These are phyloP conservation scores for Ctenopoma kingsleyae DNA, from an alignment of 2,797 vertebrate genomes.

Conservation along the genomic window DNA sequence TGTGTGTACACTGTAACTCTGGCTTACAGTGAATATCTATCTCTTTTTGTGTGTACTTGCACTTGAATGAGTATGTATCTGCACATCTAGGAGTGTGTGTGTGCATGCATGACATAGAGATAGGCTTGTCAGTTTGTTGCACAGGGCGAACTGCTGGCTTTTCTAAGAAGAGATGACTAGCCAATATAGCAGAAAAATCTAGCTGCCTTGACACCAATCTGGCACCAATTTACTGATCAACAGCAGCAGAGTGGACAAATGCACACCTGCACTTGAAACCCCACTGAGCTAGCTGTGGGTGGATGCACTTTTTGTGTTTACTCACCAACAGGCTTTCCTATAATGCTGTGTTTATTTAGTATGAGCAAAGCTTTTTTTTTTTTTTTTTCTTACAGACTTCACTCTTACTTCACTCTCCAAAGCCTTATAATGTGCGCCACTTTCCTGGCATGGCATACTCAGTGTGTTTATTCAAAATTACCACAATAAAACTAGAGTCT, in stretches of 20 bases:
- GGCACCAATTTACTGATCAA: constrained; percentile 77
- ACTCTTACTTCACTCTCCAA: constrained; percentile 6
- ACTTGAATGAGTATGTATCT: background rate
- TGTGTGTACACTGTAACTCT: constrained; percentile 6
- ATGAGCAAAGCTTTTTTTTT: constrained; percentile 7
- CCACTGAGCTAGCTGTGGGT: constrained; percentile 36
- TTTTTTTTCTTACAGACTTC: constrained; percentile 1
- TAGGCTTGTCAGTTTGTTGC: constrained; percentile 69
- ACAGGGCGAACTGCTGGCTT: constrained; percentile 45
- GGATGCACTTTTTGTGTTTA: constrained; percentile 37
- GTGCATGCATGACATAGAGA: constrained; percentile 37
- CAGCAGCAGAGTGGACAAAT: constrained; percentile 49
- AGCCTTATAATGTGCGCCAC: constrained; percentile 4
- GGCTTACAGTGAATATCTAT: constrained; percentile 3
- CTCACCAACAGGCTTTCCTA: constrained; percentile 20
- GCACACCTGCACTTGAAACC: constrained; percentile 28
- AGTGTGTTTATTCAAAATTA: background rate
- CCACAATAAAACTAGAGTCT: background rate
- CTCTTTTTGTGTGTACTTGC: constrained; percentile 28
- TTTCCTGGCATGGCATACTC: background rate
- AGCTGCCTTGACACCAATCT: constrained; percentile 70
- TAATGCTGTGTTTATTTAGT: background rate
- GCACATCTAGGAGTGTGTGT: constrained; percentile 9
- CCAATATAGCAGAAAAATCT: constrained; percentile 63
- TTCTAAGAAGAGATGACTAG: constrained; percentile 63